Evolutionary conservation across 2,113 vertebrate species (phyloP).

Genomic region (Ceyx melanurus): DNA sequence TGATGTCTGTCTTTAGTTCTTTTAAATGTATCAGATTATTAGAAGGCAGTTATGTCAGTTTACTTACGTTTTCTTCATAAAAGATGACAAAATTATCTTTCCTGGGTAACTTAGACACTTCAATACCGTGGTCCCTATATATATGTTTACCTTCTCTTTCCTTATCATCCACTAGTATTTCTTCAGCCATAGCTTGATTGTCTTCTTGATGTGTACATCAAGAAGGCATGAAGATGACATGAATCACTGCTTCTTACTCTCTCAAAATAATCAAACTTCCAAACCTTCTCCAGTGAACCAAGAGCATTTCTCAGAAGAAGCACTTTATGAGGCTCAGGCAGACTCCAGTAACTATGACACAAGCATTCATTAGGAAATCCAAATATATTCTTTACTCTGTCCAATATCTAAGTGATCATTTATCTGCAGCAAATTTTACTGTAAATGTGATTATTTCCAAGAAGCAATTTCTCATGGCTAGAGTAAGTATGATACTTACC

Average conservation of each 20-base stretch:
- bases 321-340: slow-evolving; percentile 39
- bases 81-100: not conserved
- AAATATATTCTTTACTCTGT: slow-evolving; percentile 63
- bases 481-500: slow-evolving; percentile 51
- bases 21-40: not conserved
- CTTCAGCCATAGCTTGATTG: not conserved
- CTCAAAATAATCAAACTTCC: not conserved
- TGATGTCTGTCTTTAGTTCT: not conserved
- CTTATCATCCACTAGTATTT: not conserved
- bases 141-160: not conserved
- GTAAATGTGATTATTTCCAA: slow-evolving; percentile 73
- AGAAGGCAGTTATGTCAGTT: not conserved
- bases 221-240: not conserved
- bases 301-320: not conserved
- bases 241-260: not conserved
- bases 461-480: slow-evolving; percentile 70
- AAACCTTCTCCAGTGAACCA: not conserved
- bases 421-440: slow-evolving; percentile 71
- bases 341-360: slow-evolving; percentile 51
- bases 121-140: not conserved
- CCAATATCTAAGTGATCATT: slow-evolving; percentile 52
- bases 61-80: not conserved
- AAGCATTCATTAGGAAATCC: slow-evolving; percentile 62
- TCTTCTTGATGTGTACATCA: not conserved
- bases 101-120: not conserved